Base-by-base conservation (phyloP, 2,113 vertebrate genomes). In the Tenebrosternarchus preto region DNA sequence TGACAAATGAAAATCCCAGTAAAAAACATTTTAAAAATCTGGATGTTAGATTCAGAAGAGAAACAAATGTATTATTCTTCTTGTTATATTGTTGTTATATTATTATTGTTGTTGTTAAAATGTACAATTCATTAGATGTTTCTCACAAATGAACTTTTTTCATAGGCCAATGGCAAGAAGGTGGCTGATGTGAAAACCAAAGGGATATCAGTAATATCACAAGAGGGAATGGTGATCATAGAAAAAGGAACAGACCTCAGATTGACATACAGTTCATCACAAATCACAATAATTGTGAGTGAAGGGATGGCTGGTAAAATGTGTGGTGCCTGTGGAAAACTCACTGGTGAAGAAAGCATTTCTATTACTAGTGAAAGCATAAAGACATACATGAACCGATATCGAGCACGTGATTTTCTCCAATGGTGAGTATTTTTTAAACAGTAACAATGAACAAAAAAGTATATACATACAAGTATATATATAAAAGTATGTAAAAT, bases 151-250 rank as follows among this genome's bases (percentile, higher is more conserved):
- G n/a, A n/a, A n/a, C n/a, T n/a, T 73, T 33, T 22, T 25, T 25
- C 22, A 74, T 39, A 93, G 92, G 84, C 92, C 36, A 91, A 92
- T 4, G 90, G 90, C 6, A 59, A 67, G 20, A 80, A 0, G 16
- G 77, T 83, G 24, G 4, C 43, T 1, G 2, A 0, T 17, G 15
- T 71, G 36, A 39, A 71, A 64, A 33, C 78, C 4, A 68, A 77
- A 4, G 86, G 73, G 11, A 79, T 92, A 53, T 89, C 82, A 0
- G 66, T 92, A 68, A 57, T 7, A 15, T 50, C 1, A 16, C 57
- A 72, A 0, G 82, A 89, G 0, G 82, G 84, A 2, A 0, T 69
- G 8, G 19, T 89, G 0, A 56, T 89, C 59, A 71, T 90, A n/a
- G 70, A 20, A 7, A 86, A 87, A 77, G 66, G 81, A 43, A 84